Evolutionary conservation across 2,888 invertebrate genomes (phyloP).

Genomic region (Andrena haemorrhoa): DNA sequence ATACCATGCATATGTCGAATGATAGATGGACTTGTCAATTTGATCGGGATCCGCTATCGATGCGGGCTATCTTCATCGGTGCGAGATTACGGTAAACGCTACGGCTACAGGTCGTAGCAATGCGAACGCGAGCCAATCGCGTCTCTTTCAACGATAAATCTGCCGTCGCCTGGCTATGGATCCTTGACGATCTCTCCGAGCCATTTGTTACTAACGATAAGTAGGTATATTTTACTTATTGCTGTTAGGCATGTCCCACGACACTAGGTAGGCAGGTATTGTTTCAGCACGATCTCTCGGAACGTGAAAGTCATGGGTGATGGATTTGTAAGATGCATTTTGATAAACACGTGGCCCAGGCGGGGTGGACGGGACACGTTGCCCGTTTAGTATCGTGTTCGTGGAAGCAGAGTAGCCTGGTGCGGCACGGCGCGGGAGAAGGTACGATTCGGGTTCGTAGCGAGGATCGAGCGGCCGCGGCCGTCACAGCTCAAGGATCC

Average conservation of each 20-base stretch:
- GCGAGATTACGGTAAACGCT: constrained; percentile 60
- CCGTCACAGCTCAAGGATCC: constrained; percentile 79
- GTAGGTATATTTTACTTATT: too few species aligned
- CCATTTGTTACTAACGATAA: not conserved
- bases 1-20: constrained; percentile 73
- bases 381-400: not conserved
- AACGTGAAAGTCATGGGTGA: too few species aligned
- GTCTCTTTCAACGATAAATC: not conserved
- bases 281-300: too few species aligned
- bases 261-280: too few species aligned
- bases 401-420: not conserved
- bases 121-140: not conserved
- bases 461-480: constrained; percentile 54
- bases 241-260: too few species aligned
- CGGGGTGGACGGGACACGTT: not conserved
- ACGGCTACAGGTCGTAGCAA: constrained; percentile 13
- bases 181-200: not conserved
- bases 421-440: not conserved
- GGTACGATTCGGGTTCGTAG: not conserved
- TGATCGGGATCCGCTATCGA: constrained; percentile 76
- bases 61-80: constrained; percentile 76
- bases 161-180: not conserved
- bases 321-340: too few species aligned
- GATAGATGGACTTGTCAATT: constrained; percentile 82
- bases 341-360: too few species aligned